Evolutionary conservation across 2,888 invertebrate genomes (phyloP).

Genomic region (Eupsilia transversa): DNA sequence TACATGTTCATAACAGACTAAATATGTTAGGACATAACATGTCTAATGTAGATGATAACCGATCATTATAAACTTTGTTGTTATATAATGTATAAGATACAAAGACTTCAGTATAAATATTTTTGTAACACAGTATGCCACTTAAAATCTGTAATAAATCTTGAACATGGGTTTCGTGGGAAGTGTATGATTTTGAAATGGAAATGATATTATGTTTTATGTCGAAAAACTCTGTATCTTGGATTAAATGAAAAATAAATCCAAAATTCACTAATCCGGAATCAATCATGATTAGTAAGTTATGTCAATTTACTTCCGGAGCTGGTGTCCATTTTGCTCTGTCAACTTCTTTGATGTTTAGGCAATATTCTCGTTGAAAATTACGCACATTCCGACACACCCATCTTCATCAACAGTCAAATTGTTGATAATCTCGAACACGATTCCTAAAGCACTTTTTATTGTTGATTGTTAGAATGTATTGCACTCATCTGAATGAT

Average conservation of each 20-base stretch:
- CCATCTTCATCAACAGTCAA: slow-evolving; percentile 41
- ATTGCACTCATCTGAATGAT: slow-evolving; percentile 82
- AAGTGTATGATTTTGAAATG: slow-evolving; percentile 47
- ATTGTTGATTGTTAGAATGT: slow-evolving; percentile 84
- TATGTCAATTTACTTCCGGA: not conserved
- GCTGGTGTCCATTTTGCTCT: not conserved
- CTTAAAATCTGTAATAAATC: slow-evolving; percentile 64
- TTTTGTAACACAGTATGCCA: slow-evolving; percentile 84
- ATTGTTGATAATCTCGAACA: slow-evolving; percentile 71
- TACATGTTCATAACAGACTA: slow-evolving; percentile 79
- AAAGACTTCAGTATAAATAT: slow-evolving; percentile 88
- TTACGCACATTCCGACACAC: slow-evolving; percentile 16
- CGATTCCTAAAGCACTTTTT: slow-evolving; percentile 81
- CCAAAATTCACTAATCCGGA: not conserved
- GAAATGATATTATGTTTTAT: not conserved
- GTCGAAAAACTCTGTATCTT: not conserved
- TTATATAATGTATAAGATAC: slow-evolving; percentile 87
- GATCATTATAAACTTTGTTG: slow-evolving; percentile 89
- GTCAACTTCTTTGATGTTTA: not conserved
- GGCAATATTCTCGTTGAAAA: not conserved
- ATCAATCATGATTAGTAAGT: not conserved
- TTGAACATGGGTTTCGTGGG: slow-evolving; percentile 58
- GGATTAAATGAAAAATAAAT: not conserved
- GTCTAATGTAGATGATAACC: slow-evolving; percentile 79
- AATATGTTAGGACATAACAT: slow-evolving; percentile 78